Conservation (phyloP, 2,113 vertebrate genomes). For the human (Homo sapiens) region DNA sequence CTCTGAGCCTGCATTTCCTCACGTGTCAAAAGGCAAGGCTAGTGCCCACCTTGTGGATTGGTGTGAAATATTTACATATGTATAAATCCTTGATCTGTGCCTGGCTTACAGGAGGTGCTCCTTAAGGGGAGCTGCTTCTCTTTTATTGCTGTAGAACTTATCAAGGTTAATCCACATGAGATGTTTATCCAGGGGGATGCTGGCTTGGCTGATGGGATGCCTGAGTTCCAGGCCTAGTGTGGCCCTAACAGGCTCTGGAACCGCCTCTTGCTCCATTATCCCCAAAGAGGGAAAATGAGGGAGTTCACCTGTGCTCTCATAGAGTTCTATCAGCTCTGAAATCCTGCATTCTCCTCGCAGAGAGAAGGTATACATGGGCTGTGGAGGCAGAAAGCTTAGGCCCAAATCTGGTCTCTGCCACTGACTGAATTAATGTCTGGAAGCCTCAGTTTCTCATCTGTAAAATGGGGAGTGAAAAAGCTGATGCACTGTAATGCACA, state of each 20-base stretch:
- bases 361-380: not conserved
- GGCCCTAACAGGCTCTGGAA: not conserved
- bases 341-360: not conserved
- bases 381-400: not conserved
- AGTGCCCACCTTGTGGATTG: not conserved
- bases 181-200: not conserved
- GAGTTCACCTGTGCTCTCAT: not conserved
- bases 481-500: not conserved
- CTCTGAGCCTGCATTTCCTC: not conserved
- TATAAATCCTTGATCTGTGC: not conserved
- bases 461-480: not conserved
- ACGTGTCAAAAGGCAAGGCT: not conserved
- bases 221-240: not conserved
- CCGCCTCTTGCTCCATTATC: not conserved
- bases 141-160: not conserved
- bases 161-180: not conserved
- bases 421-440: not conserved
- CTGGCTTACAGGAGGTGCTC: not conserved
- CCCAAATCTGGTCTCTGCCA: not conserved
- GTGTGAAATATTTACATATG: not conserved
- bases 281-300: not conserved
- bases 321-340: not conserved
- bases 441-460: not conserved
- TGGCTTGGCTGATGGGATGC: not conserved
- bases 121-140: not conserved